Evolutionary conservation across 2,797 vertebrate species (phyloP), one percentile per base, ranked within the genome.

Genomic region (Myotis myotis): DNA sequence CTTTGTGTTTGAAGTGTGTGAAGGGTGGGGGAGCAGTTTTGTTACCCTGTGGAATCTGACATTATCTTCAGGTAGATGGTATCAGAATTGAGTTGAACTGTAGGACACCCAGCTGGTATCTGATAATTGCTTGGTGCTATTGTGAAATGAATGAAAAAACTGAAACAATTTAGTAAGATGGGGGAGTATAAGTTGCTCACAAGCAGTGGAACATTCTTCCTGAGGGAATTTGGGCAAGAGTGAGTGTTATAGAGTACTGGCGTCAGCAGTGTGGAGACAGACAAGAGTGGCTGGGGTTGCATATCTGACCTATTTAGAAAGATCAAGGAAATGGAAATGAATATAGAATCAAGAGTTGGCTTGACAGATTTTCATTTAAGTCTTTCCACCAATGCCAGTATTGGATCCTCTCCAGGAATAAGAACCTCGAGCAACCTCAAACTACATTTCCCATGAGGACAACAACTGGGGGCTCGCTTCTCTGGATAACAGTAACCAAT

Each of bases 401-500:
- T 30, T 49, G 25, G 38, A 88, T 68, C 2, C 33, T 7, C 11
- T 6, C 5, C 28, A 51, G 87, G 79, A 94, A 88, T 82, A 88
- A 91, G 41, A 51, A 75, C 79, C 41, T 87, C 49, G 76, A 72
- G 66, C 1, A 19, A 76, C 44, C n/a, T 74, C 8, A 95, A 97
- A 97, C 97, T 97, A 96, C 97, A 97, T 95, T 95, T 97, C 97
- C 97, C 97, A 96, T 62, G 79, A 96, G 81, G 72, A 0, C 55
- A 89, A 76, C 25, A 9, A 9, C 41, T 9, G 41, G 8, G 41
- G 62, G n/a, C 0, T 28, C 25, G 68, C 57, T 86, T 64, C 80
- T 44, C 70, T 36, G 68, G 86, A 92, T 91, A 95, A 68, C 83
- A 60, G 23, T 78, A 95, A 92, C 95, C 95, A 97, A 97, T 97